A percentile compares a stretch with the other conserved stretches of the same genome.
Conservation (phyloP, 2,888 invertebrate species). For the Brenthis ino region DNA sequence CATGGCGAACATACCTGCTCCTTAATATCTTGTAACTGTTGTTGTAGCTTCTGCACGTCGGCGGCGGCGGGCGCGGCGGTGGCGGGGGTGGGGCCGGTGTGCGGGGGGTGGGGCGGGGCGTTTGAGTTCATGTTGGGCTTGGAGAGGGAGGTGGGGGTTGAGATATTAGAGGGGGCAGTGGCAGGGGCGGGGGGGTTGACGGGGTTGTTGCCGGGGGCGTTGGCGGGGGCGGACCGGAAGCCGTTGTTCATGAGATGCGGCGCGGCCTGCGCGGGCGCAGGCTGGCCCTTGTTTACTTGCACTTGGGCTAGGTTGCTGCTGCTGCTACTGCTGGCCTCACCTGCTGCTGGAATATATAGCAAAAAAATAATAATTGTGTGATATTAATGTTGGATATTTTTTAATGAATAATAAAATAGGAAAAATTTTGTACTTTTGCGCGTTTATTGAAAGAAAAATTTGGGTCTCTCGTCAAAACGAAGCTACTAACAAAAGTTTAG, state of each 20-base stretch:
- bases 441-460: no score
- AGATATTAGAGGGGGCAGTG: conserved; percentile 52
- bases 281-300: conserved; percentile 77
- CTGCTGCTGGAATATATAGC: conserved; percentile 49
- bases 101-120: conserved; percentile 81
- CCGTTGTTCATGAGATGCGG: conserved; percentile 78
- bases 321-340: conserved; percentile 53
- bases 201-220: conserved; percentile 31
- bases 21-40: conserved; percentile 97
- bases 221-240: conserved; percentile 50
- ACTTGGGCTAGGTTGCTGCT: conserved; percentile 68
- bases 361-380: not conserved
- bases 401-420: not conserved
- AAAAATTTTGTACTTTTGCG: no score
- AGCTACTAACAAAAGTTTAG: no score
- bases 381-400: not conserved
- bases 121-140: conserved; percentile 53
- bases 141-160: conserved; percentile 66
- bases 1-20: conserved; percentile 87
- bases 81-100: conserved; percentile 86
- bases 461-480: no score
- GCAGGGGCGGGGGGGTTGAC: conserved; percentile 71
- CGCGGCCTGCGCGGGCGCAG: conserved; percentile 68
- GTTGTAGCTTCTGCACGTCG: conserved; percentile 89
- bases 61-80: conserved; percentile 85